Percentiles rank a stretch among this genome's conserved stretches.
phyloP scores from a whole-genome alignment of 1,140 invertebrate species.

The Oryctes rhinoceros region DNA sequence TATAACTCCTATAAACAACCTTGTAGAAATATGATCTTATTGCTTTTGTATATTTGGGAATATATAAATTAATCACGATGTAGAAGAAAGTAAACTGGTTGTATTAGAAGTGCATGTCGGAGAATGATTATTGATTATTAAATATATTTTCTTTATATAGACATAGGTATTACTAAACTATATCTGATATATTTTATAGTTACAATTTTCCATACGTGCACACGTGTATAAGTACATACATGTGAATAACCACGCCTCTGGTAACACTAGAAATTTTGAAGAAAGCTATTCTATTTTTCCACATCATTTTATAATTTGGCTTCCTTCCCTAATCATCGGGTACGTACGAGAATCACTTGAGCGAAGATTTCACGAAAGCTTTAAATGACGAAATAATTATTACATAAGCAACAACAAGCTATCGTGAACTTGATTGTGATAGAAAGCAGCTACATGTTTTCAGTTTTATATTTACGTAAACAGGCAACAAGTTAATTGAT shows the following conservation, averaged over 20 bases:
- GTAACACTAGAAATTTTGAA: neutral
- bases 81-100: no score
- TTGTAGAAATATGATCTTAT: no score
- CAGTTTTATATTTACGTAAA: neutral
- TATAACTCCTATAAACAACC: no score
- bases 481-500: neutral
- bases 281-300: neutral
- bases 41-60: no score
- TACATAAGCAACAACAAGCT: slow-evolving; percentile 11
- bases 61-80: no score
- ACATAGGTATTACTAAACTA: no score
- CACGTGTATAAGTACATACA: neutral
- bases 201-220: no score
- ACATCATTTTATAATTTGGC: neutral
- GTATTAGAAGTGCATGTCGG: no score
- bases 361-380: slow-evolving; percentile 25
- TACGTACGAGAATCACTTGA: slow-evolving; percentile 17
- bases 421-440: slow-evolving; percentile 6
- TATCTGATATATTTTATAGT: no score
- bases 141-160: no score
- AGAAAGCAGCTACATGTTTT: neutral
- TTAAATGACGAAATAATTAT: slow-evolving; percentile 28
- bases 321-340: neutral
- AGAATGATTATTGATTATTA: no score
- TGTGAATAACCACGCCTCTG: neutral